Conservation (phyloP, 2,888 invertebrate genomes). For the Crocallis elinguaria region DNA sequence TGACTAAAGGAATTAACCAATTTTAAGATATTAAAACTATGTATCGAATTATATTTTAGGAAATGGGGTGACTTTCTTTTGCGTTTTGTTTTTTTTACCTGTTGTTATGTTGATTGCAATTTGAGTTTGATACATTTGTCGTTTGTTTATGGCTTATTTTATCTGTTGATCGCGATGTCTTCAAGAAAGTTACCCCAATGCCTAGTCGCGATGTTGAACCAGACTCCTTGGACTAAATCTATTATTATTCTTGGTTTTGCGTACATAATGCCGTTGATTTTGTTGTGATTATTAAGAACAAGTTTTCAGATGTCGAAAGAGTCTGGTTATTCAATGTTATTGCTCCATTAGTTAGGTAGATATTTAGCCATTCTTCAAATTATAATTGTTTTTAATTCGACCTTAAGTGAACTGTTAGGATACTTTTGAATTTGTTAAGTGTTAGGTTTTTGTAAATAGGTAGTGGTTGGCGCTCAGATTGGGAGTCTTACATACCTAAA, state of each 20-base stretch:
- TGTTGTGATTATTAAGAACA: slow-evolving; percentile 46
- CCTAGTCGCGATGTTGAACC: slow-evolving; percentile 77
- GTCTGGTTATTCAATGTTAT: slow-evolving; percentile 73
- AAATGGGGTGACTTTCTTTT: slow-evolving; percentile 76
- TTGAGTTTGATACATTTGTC: slow-evolving; percentile 45
- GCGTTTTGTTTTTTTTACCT: slow-evolving; percentile 52
- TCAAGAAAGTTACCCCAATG: slow-evolving; percentile 72
- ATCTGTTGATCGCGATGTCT: slow-evolving; percentile 64
- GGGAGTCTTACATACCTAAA: slow-evolving; percentile 3
- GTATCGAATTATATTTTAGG: slow-evolving; percentile 77
- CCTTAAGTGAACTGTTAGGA: slow-evolving; percentile 60
- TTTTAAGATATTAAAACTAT: slow-evolving; percentile 71
- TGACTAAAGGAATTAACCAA: slow-evolving; percentile 78
- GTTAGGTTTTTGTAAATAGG: slow-evolving; percentile 49
- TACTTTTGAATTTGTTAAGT: slow-evolving; percentile 52
- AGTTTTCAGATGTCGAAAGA: slow-evolving; percentile 59
- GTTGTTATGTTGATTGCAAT: slow-evolving; percentile 52
- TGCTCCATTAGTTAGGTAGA: slow-evolving; percentile 83
- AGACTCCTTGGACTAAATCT: slow-evolving; percentile 65
- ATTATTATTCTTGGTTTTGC: slow-evolving; percentile 42
- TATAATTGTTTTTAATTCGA: slow-evolving; percentile 72
- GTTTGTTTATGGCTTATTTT: slow-evolving; percentile 55
- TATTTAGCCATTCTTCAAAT: slow-evolving; percentile 81
- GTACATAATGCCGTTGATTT: slow-evolving; percentile 38
- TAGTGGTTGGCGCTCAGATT: neutral